These are phyloP conservation scores for Pipra filicauda DNA, from an alignment of 2,113 vertebrate species.

Conservation along the genomic window DNA sequence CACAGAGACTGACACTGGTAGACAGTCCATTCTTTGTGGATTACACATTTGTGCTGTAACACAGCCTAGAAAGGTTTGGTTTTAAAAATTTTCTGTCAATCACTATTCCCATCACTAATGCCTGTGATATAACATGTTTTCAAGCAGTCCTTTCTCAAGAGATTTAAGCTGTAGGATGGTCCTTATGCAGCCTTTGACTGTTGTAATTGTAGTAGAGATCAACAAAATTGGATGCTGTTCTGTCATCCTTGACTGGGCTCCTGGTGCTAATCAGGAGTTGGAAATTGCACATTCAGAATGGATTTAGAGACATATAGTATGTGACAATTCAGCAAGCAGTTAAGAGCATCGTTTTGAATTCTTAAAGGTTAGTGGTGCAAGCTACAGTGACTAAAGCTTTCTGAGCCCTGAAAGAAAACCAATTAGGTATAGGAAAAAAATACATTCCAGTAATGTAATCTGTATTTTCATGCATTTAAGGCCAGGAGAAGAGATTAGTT, in stretches of 20 bases:
- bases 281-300: slow-evolving; percentile 37
- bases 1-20: neutral
- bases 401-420: slow-evolving; percentile 20
- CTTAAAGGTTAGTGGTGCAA: slow-evolving; percentile 42
- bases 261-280: slow-evolving; percentile 30
- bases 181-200: neutral
- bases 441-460: neutral
- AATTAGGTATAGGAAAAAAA: slow-evolving; percentile 22
- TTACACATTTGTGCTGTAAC: neutral
- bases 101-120: neutral
- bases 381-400: neutral
- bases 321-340: slow-evolving; percentile 30
- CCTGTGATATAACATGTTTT: neutral
- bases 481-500: slow-evolving; percentile 42
- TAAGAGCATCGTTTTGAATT: slow-evolving; percentile 34
- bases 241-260: slow-evolving; percentile 40
- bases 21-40: neutral
- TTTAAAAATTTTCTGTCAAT: neutral
- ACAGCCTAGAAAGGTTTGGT: neutral
- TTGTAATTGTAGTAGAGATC: neutral
- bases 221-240: neutral
- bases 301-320: slow-evolving; percentile 36
- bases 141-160: neutral
- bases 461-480: slow-evolving; percentile 35
- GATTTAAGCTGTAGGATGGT: neutral